Base-by-base conservation (phyloP, 2,888 invertebrate genomes). In the Hypomecis punctinalis region DNA sequence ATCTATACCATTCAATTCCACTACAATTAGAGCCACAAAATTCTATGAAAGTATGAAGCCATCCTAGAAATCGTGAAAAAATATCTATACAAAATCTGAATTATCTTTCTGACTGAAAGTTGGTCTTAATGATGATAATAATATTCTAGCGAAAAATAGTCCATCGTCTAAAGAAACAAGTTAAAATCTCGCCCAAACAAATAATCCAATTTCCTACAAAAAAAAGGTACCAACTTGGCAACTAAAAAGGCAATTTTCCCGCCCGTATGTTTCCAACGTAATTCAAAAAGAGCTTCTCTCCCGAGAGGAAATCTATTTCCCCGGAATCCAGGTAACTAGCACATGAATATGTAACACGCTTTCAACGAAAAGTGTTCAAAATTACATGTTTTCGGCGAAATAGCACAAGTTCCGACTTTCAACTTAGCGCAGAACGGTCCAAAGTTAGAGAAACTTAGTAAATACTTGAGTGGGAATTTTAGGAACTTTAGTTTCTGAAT, bases 311-410 rank as follows among this genome's bases (percentile, higher is more conserved):
- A 83, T 82, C 76, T 81, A 83, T 83, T 84, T 76, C 78, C 73
- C 69, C 66, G 73, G 78, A 81, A 77, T 77, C 79, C 79, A 82
- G 70, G 69, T 72, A 70, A 72, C 69, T 72, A 72, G 79, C 76
- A 80, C 74, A 74, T 83, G 85, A 87, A 86, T 84, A 84, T 81
- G 79, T 86, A 80, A 85, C 67, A 11, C 68, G 45, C 66, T 61
- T 64, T 60, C 43, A 54, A 46, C 59, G 76, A 75, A 66, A 53
- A 61, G 40, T 62, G 61, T 51, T 51, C 39, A 56, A 46, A 45
- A 51, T 63, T 63, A 35, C 54, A 59, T 35, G 54, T 53, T 63
- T 58, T 52, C n/a, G 36, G 43, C 36, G 42, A 35, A 62, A 56
- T 36, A 35, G 36, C 47, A 13, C 53, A 48, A 54, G 42, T 61